A percentile compares a stretch with the other conserved stretches of the same genome.
Evolutionary conservation across 2,888 invertebrate genomes (phyloP).

Genomic region (Eupithecia inturbata): DNA sequence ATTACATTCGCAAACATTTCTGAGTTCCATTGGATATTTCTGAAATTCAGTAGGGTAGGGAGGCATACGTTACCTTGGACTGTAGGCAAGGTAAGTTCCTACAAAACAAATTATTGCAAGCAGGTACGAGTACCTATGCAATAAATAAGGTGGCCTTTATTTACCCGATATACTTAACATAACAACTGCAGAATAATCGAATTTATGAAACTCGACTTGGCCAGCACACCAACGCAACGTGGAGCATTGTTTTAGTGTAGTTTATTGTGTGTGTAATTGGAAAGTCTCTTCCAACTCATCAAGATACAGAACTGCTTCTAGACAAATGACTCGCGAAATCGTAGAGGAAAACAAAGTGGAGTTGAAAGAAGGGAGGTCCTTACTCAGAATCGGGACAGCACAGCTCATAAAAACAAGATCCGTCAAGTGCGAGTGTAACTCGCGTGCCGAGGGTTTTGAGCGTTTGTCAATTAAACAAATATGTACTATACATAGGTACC

Average conservation of each 20-base stretch:
- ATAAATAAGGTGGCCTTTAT: neutral
- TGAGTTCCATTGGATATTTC: constrained; percentile 20
- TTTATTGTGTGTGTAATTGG: constrained; percentile 65
- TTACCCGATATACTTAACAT: neutral
- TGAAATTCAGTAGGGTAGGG: constrained; percentile 17
- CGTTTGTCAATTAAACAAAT: too few relatives aligned
- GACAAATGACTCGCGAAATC: constrained; percentile 26
- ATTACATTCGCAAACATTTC: constrained; percentile 79
- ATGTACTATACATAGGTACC: too few relatives aligned
- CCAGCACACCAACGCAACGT: constrained; percentile 11
- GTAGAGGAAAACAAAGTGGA: neutral
- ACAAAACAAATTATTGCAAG: neutral
- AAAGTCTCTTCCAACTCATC: constrained; percentile 61
- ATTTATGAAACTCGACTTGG: constrained; percentile 19
- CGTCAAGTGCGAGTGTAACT: too few relatives aligned
- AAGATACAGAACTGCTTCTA: constrained; percentile 45
- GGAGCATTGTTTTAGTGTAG: constrained; percentile 36
- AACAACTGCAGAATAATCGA: constrained; percentile 10
- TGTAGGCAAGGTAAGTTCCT: neutral
- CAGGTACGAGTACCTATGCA: too few relatives aligned
- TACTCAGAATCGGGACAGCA: too few relatives aligned
- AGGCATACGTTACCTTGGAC: neutral
- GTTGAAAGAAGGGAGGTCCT: neutral
- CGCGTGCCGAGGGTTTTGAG: too few relatives aligned
- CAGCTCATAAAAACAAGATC: neutral